phyloP scores from a whole-genome alignment of 1,140 invertebrate genomes.

The Riptortus pedestris region DNA sequence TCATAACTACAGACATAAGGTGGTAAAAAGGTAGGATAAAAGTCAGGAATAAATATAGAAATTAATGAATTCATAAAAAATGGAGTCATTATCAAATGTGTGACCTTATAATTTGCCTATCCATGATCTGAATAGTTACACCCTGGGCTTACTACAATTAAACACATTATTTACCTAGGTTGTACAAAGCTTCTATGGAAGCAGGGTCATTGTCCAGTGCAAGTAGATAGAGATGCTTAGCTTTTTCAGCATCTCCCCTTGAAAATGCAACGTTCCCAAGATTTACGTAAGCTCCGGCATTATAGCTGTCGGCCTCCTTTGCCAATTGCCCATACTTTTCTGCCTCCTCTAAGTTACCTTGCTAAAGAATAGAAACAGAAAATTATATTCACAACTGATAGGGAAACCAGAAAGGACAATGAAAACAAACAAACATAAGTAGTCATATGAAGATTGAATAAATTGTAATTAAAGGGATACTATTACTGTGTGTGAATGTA shows the following conservation, averaged over 20 bases:
- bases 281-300: conserved; percentile 77
- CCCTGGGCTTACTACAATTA: too few relatives aligned
- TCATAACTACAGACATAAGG: too few relatives aligned
- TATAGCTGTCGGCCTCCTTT: conserved; percentile 65
- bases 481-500: too few relatives aligned
- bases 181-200: conserved; percentile 85
- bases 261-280: conserved; percentile 71
- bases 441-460: too few relatives aligned
- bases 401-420: background rate
- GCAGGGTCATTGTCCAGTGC: conserved; percentile 72
- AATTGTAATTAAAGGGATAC: too few relatives aligned
- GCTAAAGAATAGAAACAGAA: conserved; percentile 43
- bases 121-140: too few relatives aligned
- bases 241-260: conserved; percentile 60
- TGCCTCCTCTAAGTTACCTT: conserved; percentile 74
- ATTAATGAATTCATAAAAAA: too few relatives aligned
- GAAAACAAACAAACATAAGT: too few relatives aligned
- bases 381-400: background rate
- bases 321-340: conserved; percentile 69
- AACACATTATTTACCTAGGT: conserved; percentile 66
- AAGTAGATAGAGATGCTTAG: conserved; percentile 61
- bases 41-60: too few relatives aligned
- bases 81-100: too few relatives aligned
- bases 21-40: too few relatives aligned
- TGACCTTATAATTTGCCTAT: too few relatives aligned